Base-by-base conservation (phyloP, 2,888 invertebrate species). In the Agrochola litura region DNA sequence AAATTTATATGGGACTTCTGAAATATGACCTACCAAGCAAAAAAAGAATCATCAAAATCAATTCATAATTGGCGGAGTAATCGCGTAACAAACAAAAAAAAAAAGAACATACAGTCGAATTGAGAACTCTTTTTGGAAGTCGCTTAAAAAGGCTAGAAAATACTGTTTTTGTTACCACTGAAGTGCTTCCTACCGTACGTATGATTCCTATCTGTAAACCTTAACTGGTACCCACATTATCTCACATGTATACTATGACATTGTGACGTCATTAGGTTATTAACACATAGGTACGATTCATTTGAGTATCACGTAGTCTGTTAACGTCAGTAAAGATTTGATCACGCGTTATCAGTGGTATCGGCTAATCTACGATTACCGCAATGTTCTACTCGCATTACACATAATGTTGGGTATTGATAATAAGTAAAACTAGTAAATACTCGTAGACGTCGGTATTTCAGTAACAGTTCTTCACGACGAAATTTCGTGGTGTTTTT, bases 291-390 rank as follows among this genome's bases (percentile, higher is more conserved):
- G 30, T 54, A 69, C 68, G 41, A 65, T 66, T 78, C 78, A 70
- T 67, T 83, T 14, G 69, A 77, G 65, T 79, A 73, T 66, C 74
- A 74, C 81, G 54, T 63, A 72, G 64, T 69, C 41, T 37, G 75
- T 77, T 75, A 78, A 78, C 74, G 85, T 85, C 86, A 85, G 80
- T 76, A 64, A 71, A 89, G 87, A 89, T 89, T 89, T 89, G 85
- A 83, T 85, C 79, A 85, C 79, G 65, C 71, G 75, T 87, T 92
- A 91, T 91, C 91, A 61, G 25, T 41, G 80, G 81, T 92, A 92
- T 88, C 90, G 73, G 77, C 30, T 90, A 90, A 90, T 90, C 89
- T 89, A 73, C 78, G 89, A 91, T 91, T 89, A 89, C 81, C 71
- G 81, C 81, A 79, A 76, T 79, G 84, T 81, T 82, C 78, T 83